Evolutionary conservation across 2,113 vertebrate species (phyloP).

Genomic region (Terrapene triunguis): DNA sequence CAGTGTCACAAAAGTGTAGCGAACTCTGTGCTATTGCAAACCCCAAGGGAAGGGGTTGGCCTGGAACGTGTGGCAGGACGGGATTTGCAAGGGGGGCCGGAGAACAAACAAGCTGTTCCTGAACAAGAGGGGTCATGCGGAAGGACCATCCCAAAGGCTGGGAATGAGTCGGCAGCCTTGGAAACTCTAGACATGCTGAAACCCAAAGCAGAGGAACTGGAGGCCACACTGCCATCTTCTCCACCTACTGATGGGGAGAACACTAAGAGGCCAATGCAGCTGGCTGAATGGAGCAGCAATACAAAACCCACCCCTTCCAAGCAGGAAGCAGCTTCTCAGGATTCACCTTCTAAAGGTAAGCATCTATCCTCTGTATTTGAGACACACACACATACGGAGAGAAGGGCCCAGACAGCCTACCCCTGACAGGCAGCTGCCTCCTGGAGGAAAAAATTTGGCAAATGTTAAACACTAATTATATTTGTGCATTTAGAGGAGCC

Average conservation of each 20-base stretch:
- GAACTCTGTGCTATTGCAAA: background rate
- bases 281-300: background rate
- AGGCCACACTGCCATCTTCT: background rate
- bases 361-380: background rate
- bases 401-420: background rate
- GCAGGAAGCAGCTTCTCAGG: background rate
- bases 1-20: background rate
- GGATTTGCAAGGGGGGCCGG: background rate
- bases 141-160: background rate
- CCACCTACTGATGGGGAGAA: background rate
- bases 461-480: background rate
- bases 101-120: background rate
- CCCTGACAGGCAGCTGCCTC: rapidly evolving
- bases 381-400: background rate
- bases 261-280: background rate
- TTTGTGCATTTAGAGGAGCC: background rate
- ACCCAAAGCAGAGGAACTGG: conserved; percentile 42
- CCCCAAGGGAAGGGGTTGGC: background rate
- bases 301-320: background rate
- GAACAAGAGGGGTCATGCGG: background rate
- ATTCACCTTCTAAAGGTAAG: conserved; percentile 53
- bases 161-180: background rate
- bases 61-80: background rate
- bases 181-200: conserved; percentile 34
- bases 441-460: background rate